These are phyloP conservation scores for Oasisia sp. DNA, from an alignment of 2,888 invertebrate genomes.

Conservation along the genomic window DNA sequence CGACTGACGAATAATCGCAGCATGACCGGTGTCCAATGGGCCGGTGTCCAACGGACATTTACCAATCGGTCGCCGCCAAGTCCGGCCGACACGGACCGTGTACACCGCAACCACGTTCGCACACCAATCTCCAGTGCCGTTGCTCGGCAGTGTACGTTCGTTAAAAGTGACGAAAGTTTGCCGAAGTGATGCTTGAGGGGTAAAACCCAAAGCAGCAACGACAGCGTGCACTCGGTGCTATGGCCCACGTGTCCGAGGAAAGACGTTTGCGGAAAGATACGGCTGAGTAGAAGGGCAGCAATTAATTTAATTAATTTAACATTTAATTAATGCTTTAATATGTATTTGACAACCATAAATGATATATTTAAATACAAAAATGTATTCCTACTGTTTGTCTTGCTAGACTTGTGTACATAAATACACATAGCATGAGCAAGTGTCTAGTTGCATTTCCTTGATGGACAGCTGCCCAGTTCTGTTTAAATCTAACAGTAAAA, in stretches of 20 bases:
- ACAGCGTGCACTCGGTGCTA: background rate
- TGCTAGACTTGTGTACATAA: no score
- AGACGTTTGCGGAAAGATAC: background rate
- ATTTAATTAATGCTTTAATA: no score
- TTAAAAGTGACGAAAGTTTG: background rate
- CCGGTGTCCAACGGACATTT: background rate
- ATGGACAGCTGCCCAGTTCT: no score
- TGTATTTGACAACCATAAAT: no score
- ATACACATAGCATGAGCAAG: no score
- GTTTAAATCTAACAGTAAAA: no score
- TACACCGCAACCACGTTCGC: background rate
- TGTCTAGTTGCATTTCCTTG: no score
- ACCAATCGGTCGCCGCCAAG: background rate
- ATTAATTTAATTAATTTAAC: background rate
- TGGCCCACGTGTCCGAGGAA: background rate
- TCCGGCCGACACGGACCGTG: background rate
- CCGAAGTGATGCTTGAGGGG: background rate
- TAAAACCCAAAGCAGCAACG: background rate
- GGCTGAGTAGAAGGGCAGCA: background rate
- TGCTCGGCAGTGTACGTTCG: background rate
- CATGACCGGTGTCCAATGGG: background rate
- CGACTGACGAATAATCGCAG: conserved; percentile 7
- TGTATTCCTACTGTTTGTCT: no score
- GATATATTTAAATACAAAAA: no score
- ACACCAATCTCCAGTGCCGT: background rate